A percentile compares a stretch with the other conserved stretches of the same genome.
Evolutionary conservation across 23 tunicate species (phyloP).

Genomic region (Trididemnum nubilum): DNA sequence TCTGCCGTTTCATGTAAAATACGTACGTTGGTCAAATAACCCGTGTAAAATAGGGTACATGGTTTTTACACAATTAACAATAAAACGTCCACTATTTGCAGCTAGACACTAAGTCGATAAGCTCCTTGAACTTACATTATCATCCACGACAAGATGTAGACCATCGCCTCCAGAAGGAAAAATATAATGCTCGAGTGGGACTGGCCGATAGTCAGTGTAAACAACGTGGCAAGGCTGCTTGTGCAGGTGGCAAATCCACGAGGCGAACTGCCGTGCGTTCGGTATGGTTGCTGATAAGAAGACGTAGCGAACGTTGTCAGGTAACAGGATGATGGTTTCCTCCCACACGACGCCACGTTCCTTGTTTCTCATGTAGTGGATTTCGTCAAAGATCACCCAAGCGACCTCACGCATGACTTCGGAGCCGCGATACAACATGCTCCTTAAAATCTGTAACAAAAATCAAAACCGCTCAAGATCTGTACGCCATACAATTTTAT

Average conservation of each 20-base stretch:
- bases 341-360: constrained; percentile 97
- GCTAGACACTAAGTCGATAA: too few relatives aligned
- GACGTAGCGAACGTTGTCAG: constrained; percentile 95
- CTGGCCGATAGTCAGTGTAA: constrained; percentile 93
- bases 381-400: constrained; percentile 97
- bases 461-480: too few relatives aligned
- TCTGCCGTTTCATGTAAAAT: too few relatives aligned
- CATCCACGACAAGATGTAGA: constrained; percentile 89
- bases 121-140: constrained; percentile 73
- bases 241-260: constrained; percentile 96
- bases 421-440: constrained; percentile 91
- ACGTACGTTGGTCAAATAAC: too few relatives aligned
- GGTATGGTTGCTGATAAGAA: constrained; percentile 95
- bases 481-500: too few relatives aligned
- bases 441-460: constrained; percentile 81
- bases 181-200: constrained; percentile 92
- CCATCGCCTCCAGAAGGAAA: constrained; percentile 98
- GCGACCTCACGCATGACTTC: constrained; percentile 96
- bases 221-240: constrained; percentile 98
- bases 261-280: constrained; percentile 92
- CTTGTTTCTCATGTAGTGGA: constrained; percentile 97
- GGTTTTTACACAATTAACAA: too few relatives aligned
- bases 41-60: too few relatives aligned
- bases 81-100: too few relatives aligned
- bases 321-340: constrained; percentile 90